Percentiles rank a stretch among this genome's conserved stretches.
These are phyloP conservation scores for Eupithecia dodoneata DNA, from an alignment of 2,888 invertebrate genomes.

Conservation along the genomic window DNA sequence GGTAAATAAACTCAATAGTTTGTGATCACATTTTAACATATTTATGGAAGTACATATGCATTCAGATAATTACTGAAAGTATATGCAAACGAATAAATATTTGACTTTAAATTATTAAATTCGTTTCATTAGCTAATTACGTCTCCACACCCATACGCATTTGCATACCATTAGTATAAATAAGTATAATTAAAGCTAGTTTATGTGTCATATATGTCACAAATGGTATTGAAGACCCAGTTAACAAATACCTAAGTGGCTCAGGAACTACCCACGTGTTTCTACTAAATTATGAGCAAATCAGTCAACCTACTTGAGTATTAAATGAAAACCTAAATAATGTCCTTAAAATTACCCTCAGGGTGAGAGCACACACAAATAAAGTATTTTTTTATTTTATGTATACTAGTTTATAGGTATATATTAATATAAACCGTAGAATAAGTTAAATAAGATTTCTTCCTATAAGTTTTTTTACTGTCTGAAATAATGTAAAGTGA, in stretches of 20 bases:
- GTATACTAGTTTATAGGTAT: too few relatives aligned
- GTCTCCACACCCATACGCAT: slow-evolving; percentile 25
- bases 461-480: too few relatives aligned
- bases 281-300: slow-evolving; percentile 30
- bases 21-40: slow-evolving; percentile 9
- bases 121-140: slow-evolving; percentile 28
- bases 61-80: slow-evolving; percentile 13
- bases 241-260: slow-evolving; percentile 34
- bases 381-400: too few relatives aligned
- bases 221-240: slow-evolving; percentile 38
- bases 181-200: slow-evolving; percentile 29
- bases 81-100: slow-evolving; percentile 23
- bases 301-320: not conserved
- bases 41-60: not conserved
- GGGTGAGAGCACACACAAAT: too few relatives aligned
- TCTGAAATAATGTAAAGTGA: too few relatives aligned
- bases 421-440: too few relatives aligned
- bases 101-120: slow-evolving; percentile 24
- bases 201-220: slow-evolving; percentile 33
- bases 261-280: slow-evolving; percentile 40
- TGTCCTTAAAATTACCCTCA: too few relatives aligned
- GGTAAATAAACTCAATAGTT: slow-evolving; percentile 6
- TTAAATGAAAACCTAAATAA: too few relatives aligned
- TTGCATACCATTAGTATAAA: slow-evolving; percentile 36
- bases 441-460: too few relatives aligned